Conservation (phyloP, 2,888 invertebrate genomes). For the Lamellibrachia columna region DNA sequence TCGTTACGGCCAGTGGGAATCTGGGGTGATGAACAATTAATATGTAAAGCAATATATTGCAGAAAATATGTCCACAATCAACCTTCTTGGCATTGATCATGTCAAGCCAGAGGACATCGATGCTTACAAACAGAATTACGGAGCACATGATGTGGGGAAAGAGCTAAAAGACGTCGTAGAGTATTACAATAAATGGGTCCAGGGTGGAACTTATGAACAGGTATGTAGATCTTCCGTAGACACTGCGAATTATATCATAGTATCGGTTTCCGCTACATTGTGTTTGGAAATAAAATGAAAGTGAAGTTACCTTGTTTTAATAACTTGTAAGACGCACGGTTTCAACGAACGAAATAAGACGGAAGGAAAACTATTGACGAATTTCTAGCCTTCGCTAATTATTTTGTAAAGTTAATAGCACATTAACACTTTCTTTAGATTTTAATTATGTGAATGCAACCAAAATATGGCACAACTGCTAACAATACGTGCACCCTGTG, state of each 20-base stretch:
- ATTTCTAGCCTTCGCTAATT: no score
- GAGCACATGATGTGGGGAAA: not conserved
- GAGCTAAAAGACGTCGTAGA: not conserved
- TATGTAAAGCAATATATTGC: not conserved
- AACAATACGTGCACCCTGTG: no score
- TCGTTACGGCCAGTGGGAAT: no score
- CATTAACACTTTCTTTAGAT: no score
- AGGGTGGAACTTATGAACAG: not conserved
- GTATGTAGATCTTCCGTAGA: not conserved
- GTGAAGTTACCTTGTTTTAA: no score
- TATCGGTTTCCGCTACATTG: not conserved
- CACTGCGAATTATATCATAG: not conserved
- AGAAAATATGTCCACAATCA: not conserved
- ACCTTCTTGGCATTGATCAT: not conserved
- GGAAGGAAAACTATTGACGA: no score
- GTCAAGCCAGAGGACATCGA: not conserved
- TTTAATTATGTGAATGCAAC: no score
- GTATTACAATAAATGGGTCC: not conserved
- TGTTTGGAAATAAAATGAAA: no score
- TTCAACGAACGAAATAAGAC: no score
- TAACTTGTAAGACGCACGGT: no score
- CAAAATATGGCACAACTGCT: no score
- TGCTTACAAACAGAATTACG: not conserved
- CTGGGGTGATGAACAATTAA: not conserved
- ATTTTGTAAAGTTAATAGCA: no score